phyloP scores from a whole-genome alignment of 2,888 invertebrate species.

The Laothoe populi region DNA sequence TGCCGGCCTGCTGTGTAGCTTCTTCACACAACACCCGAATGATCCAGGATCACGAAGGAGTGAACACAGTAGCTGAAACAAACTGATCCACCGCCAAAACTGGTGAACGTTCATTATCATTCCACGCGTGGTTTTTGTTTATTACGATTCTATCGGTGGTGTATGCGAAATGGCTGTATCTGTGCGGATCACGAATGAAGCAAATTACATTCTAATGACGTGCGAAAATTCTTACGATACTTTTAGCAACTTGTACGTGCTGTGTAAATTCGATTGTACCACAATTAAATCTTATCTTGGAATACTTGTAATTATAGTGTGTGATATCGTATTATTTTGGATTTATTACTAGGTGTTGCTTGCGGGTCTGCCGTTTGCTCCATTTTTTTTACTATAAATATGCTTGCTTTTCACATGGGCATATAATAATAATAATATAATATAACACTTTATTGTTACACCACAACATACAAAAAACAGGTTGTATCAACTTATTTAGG shows the following conservation, averaged over 20 bases:
- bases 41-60: too few relatives aligned
- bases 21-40: too few relatives aligned
- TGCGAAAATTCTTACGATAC: slow-evolving; percentile 19
- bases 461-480: too few relatives aligned
- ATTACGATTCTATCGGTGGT: slow-evolving; percentile 4
- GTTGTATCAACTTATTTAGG: too few relatives aligned
- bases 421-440: too few relatives aligned
- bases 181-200: slow-evolving; percentile 4
- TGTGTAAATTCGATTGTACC: neutral
- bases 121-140: neutral
- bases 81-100: neutral
- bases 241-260: slow-evolving; percentile 1
- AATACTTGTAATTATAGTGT: neutral
- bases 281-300: neutral
- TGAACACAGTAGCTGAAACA: neutral
- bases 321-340: neutral
- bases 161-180: neutral
- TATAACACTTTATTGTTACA: too few relatives aligned
- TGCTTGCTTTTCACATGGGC: too few relatives aligned
- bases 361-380: too few relatives aligned
- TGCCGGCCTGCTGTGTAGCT: too few relatives aligned
- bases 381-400: too few relatives aligned
- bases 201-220: slow-evolving; percentile 20
- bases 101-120: neutral
- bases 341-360: too few relatives aligned